Evolutionary conservation across 2,888 invertebrate genomes (phyloP), one percentile per base, ranked within the genome.

Genomic region (Dasysyrphus tricinctus): DNA sequence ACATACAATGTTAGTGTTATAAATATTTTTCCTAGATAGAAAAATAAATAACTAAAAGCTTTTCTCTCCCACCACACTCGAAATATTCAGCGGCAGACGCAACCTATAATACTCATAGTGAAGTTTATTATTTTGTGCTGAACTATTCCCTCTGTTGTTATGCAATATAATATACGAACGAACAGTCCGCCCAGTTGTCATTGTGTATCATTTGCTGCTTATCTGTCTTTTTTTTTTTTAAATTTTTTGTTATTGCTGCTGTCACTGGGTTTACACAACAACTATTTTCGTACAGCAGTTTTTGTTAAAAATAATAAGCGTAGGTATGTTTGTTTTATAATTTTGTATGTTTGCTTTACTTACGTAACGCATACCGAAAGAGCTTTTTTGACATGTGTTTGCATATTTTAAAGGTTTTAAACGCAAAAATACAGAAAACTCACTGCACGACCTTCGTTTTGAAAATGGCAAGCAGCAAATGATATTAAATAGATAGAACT

Each of bases 151-250:
- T 59, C 29, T 61, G 67, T 59, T 47, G 75, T 86, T 86, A 86
- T 86, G 86, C 82, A 86, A 86, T 54, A 86, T 54, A n/a, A 75
- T 74, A 37, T 61, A 74, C 47, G 69, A 67, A 69, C 69, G 16
- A 61, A 69, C 70, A 77, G 59, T 78, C 49, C 74, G 78, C 57
- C 77, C 70, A 81, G 67, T 72, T 54, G 47, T 51, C 47, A 59
- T 84, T 80, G 44, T 76, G 59, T 84, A 70, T 80, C 83, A 76
- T 69, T 63, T 77, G 67, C 54, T 56, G 81, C 69, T 51, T 74
- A 59, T 78, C 82, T 76, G 16, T 65, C 56, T 49, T 42, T 19
- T n/a, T n/a, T n/a, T n/a, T n/a, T n/a, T n/a, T n/a, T n/a, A n/a
- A n/a, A n/a, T n/a, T n/a, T n/a, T 80, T 32, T 65, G n/a, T 39